Evolutionary conservation across 2,888 invertebrate genomes (phyloP).

Genomic region (Plutella xylostella): DNA sequence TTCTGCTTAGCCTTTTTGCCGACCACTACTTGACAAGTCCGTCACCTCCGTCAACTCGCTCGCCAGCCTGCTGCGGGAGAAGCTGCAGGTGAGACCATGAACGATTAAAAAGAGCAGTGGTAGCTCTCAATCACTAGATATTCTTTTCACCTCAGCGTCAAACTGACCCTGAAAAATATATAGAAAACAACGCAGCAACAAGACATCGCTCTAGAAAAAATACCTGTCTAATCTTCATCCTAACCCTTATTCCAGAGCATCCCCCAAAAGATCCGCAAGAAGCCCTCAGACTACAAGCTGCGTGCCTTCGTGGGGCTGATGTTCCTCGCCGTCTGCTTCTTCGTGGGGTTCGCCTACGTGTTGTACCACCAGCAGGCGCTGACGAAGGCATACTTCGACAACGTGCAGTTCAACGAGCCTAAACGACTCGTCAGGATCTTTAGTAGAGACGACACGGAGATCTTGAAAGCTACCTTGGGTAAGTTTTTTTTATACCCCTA

Average conservation of each 20-base stretch:
- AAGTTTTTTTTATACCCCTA: slow-evolving; percentile 21
- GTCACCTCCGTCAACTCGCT: slow-evolving; percentile 88
- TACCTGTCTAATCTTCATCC: no score
- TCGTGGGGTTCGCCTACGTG: slow-evolving; percentile 86
- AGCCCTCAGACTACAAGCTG: slow-evolving; percentile 82
- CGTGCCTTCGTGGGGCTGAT: slow-evolving; percentile 84
- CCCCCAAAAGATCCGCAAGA: slow-evolving; percentile 78
- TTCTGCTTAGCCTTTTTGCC: slow-evolving; percentile 68
- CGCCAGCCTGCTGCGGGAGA: slow-evolving; percentile 84
- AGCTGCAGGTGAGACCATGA: slow-evolving; percentile 78
- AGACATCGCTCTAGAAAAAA: no score
- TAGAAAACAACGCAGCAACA: no score
- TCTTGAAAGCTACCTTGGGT: slow-evolving; percentile 76
- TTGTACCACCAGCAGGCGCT: slow-evolving; percentile 86
- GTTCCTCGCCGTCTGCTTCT: slow-evolving; percentile 83
- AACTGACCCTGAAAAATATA: no score
- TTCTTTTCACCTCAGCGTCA: no score
- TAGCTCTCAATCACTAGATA: no score
- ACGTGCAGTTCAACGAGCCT: slow-evolving; percentile 85
- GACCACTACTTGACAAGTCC: slow-evolving; percentile 79
- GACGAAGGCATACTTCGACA: slow-evolving; percentile 85
- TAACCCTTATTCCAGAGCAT: slow-evolving; percentile 74
- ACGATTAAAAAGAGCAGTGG: no score
- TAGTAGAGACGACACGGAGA: slow-evolving; percentile 77
- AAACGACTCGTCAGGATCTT: slow-evolving; percentile 80